Base-by-base conservation (phyloP, 2,113 vertebrate genomes). In the Indicator maculatus region DNA sequence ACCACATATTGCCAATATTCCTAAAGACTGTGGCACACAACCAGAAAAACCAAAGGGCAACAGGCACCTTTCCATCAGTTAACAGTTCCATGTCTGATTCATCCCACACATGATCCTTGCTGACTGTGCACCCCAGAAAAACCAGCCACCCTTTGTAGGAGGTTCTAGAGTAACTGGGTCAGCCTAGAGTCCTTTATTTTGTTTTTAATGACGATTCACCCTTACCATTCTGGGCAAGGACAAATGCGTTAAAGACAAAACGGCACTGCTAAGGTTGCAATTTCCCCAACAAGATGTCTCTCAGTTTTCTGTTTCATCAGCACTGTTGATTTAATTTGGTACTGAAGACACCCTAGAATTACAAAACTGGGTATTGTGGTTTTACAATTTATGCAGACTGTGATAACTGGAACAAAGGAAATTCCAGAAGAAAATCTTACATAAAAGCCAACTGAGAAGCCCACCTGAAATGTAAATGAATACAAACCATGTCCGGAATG, bases 151-250 rank as follows among this genome's bases (percentile, higher is more conserved):
- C 5, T 1, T 5, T 2, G 2, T 1, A 13, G 53, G 26, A 36
- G 23, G 52, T 33, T 6, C 69, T 5, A 21, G 30, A 45, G 44
- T 18, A 80, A 69, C 30, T 11, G 20, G 16, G 36, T n/a, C 33
- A 14, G 24, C 0, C 1, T 7, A 16, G 44, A 74, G 21, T 4
- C 31, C 19, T 86, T 86, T 0, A 0, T 7, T 6, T 56, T 0
- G 0, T 45, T 41, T 44, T 36, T 12, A 16, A 36, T 20, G 17
- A 81, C 28, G 41, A 11, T 33, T 69, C 64, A 45, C 13, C 16
- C 52, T 83, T 23, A 26, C 31, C 50, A 3, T 28, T 53, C 70
- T 28, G 33, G 39, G 55, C 36, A 69, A 61, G 63, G 55, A 63
- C 23, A 55, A 60, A 75, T 20, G 18, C 4, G 24, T 55, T 11